phyloP scores from a whole-genome alignment of 2,888 invertebrate genomes.

The Caenorhabditis uteleia region DNA sequence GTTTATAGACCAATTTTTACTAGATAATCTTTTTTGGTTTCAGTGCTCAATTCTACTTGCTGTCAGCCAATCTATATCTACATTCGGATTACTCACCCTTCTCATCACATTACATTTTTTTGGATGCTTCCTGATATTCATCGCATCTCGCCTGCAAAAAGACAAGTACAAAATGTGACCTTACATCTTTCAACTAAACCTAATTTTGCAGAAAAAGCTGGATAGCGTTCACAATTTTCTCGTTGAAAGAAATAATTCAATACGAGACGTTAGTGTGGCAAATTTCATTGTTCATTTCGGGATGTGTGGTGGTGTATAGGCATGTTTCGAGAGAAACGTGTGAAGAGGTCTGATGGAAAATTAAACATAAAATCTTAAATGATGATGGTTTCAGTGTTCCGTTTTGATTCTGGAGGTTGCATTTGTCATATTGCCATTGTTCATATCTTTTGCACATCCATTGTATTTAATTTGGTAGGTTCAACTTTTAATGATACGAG shows the following conservation, averaged over 20 bases:
- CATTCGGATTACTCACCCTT: conserved; percentile 42
- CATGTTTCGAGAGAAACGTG: conserved; percentile 40
- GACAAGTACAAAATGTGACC: conserved; percentile 20
- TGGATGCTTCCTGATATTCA: conserved; percentile 16
- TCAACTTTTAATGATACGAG: background rate
- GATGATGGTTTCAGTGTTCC: conserved; percentile 24
- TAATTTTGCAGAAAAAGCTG: conserved; percentile 29
- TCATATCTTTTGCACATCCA: conserved; percentile 49
- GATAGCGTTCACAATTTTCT: conserved; percentile 36
- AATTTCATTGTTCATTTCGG: conserved; percentile 38
- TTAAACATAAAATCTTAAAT: background rate
- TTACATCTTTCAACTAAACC: background rate
- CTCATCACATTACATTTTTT: conserved; percentile 40
- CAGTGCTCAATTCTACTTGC: conserved; percentile 51
- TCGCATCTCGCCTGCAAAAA: conserved; percentile 20
- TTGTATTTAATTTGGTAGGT: conserved; percentile 48
- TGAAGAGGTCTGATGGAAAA: conserved; percentile 31
- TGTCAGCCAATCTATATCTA: conserved; percentile 28
- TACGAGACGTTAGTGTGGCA: conserved; percentile 48
- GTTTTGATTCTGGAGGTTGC: conserved; percentile 34
- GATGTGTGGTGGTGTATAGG: conserved; percentile 39
- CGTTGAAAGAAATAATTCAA: conserved; percentile 44
- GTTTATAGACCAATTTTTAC: conserved; percentile 1
- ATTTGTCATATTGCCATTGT: conserved; percentile 42
- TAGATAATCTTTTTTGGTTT: conserved; percentile 1